Evolutionary conservation across 2,113 vertebrate genomes (phyloP).

Genomic region (Hoplias malabaricus): DNA sequence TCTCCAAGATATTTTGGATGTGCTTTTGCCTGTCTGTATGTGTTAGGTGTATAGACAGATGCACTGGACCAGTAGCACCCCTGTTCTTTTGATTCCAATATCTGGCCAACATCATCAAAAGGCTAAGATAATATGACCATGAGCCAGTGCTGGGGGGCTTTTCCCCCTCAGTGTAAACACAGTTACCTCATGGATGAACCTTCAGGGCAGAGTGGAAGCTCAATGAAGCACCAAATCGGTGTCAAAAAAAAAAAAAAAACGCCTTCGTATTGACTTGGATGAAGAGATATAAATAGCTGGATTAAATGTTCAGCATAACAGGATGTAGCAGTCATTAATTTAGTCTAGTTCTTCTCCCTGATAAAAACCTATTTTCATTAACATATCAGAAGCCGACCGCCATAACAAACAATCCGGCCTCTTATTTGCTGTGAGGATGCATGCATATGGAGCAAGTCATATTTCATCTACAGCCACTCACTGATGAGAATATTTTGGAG

Average conservation of each 20-base stretch:
- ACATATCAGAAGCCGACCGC: not conserved
- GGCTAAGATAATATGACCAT: not conserved
- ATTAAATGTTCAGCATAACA: conserved; percentile 8
- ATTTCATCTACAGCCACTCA: conserved; percentile 20
- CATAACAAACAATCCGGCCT: not conserved
- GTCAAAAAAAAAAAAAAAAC: not conserved
- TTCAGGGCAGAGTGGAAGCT: not conserved
- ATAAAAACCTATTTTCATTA: not conserved
- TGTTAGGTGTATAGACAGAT: not conserved
- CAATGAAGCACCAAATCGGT: conserved; percentile 2
- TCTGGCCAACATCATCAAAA: not conserved
- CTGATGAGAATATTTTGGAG: conserved; percentile 12
- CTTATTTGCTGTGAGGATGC: not conserved
- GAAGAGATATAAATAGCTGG: conserved; percentile 13
- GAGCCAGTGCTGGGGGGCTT: not conserved
- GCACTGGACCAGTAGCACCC: not conserved
- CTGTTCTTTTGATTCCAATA: not conserved
- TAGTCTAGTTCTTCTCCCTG: not conserved
- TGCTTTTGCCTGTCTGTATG: not conserved
- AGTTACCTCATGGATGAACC: conserved; percentile 13
- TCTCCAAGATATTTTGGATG: not conserved
- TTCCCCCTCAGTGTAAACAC: not conserved
- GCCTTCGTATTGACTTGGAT: conserved; percentile 19
- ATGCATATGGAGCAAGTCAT: not conserved
- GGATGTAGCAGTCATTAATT: conserved; percentile 3